phyloP scores from a whole-genome alignment of 2,888 invertebrate species.

The Epiblema foenella region DNA sequence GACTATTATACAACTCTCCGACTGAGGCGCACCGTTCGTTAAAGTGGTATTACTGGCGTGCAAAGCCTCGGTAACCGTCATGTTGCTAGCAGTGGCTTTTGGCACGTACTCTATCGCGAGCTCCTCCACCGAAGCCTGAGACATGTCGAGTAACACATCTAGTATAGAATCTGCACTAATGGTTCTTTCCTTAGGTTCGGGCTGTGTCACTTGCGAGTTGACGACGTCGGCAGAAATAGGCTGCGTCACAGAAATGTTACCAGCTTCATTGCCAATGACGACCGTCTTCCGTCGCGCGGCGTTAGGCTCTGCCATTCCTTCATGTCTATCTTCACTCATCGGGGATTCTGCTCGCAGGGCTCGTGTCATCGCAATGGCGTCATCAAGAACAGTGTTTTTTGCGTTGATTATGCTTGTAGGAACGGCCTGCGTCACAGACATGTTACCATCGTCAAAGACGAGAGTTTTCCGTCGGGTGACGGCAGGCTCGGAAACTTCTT shows the following conservation, averaged over 20 bases:
- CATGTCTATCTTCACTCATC: too few species aligned
- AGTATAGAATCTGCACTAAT: neutral
- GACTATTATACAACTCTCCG: neutral
- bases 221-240: constrained; percentile 47
- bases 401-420: neutral
- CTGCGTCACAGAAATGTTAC: constrained; percentile 55
- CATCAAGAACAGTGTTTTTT: neutral
- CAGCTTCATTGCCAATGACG: constrained; percentile 26
- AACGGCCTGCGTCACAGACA: constrained; percentile 55
- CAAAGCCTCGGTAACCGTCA: neutral
- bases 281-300: constrained; percentile 15
- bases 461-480: constrained; percentile 52
- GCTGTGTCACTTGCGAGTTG: neutral
- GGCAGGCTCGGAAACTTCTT: neutral
- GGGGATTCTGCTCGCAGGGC: too few species aligned
- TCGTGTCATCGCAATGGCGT: too few species aligned
- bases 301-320: too few species aligned
- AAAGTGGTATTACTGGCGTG: neutral
- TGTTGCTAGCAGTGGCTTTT: neutral
- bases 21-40: neutral
- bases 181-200: neutral
- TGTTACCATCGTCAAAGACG: constrained; percentile 51
- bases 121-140: constrained; percentile 3
- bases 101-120: neutral
- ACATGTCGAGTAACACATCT: constrained; percentile 14